Base-by-base conservation (phyloP, 2,113 vertebrate genomes). In the Oceanodroma tethys region DNA sequence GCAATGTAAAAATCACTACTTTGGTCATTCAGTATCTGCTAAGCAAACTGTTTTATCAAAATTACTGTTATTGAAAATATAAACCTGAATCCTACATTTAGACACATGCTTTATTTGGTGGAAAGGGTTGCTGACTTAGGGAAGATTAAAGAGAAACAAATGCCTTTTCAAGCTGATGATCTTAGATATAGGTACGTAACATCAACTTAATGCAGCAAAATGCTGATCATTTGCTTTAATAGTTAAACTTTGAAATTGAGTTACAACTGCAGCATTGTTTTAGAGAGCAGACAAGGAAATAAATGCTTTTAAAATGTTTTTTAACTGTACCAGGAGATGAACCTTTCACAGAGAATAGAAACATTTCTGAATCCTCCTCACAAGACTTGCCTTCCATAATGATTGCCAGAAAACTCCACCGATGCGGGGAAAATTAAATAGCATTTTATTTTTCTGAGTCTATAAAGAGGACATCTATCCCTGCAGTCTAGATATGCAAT, bases 41-140 rank as follows among this genome's bases (percentile, higher is more conserved):
- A 92, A 87, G 43, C 45, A 96, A 95, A 93, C 65, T 65, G 34
- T 45, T 95, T 71, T 52, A 72, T 95, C 83, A 91, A 27, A 91
- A 95, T 96, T 91, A 93, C 70, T 85, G 81, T 65, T 85, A 81
- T 13, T 79, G 76, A 78, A 91, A 75, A 74, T 68, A 71, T 23
- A 94, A 94, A 81, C 23, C 4, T 68, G 66, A 88, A 66, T 95
- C 70, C 40, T 86, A 16, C 32, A 62, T 62, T 95, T 56, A 88
- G 75, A 91, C 47, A 34, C 18, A 9, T 52, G 20, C 42, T 86
- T 85, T 83, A 67, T 84, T 94, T 86, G 26, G 43, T 88, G 45
- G 55, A 70, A 84, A 81, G 42, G 13, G 16, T 74, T 95, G 86
- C 93, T 95, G 82, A 88, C 71, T 56, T 91, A 82, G 45, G 58